Conservation (phyloP, 2,888 invertebrate genomes). For the Nycteola revayana region DNA sequence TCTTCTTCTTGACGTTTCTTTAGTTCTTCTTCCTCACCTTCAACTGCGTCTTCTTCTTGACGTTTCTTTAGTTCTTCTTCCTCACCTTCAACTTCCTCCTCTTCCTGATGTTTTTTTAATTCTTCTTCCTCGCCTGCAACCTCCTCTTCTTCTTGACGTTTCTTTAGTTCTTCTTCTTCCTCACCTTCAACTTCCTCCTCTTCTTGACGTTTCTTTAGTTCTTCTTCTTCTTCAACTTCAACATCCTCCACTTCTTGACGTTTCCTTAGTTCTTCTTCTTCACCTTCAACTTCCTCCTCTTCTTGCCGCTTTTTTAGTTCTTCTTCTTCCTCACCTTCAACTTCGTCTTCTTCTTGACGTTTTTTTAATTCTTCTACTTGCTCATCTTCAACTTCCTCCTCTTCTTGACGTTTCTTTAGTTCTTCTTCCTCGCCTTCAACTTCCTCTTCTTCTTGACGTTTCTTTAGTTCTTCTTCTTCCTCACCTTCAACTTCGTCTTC, state of each 20-base stretch:
- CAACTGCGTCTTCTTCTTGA: conserved; percentile 2
- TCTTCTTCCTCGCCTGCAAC: too few species aligned
- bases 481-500: background rate
- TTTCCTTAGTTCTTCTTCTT: conserved; percentile 10
- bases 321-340: background rate
- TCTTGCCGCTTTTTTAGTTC: conserved; percentile 8
- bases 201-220: conserved; percentile 12
- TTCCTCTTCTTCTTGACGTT: too few species aligned
- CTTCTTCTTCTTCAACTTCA: conserved; percentile 8
- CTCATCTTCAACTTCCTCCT: conserved; percentile 3
- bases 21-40: background rate
- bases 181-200: conserved; percentile 10
- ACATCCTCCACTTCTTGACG: conserved; percentile 11
- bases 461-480: background rate
- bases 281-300: conserved; percentile 10
- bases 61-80: background rate
- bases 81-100: background rate
- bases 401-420: conserved; percentile 16
- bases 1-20: too few species aligned
- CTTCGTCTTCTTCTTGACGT: conserved; percentile 14
- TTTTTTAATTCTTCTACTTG: background rate
- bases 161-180: conserved; percentile 1
- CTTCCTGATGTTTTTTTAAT: conserved; percentile 9
- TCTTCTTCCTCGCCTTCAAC: background rate
- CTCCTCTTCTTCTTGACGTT: conserved; percentile 5